Evolutionary conservation across 2,888 invertebrate genomes (phyloP).

Genomic region (Scaptomyza tumidula): DNA sequence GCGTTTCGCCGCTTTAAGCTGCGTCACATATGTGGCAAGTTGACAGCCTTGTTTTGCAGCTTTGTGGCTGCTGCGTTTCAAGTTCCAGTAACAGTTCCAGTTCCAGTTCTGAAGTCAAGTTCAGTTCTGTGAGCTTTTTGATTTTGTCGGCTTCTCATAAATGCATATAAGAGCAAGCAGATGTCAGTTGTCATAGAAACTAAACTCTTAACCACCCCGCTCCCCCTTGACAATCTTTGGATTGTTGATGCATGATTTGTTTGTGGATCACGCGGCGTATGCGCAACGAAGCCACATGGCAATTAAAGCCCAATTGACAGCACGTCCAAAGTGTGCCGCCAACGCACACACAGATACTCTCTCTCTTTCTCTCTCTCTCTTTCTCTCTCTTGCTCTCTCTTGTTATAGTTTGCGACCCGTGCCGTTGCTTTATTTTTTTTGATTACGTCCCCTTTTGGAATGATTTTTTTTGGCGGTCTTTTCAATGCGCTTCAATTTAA

Average conservation of each 20-base stretch:
- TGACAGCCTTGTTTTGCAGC: slow-evolving; percentile 19
- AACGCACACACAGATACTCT: slow-evolving; percentile 46
- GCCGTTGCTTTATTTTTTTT: slow-evolving; percentile 44
- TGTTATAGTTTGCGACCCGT: slow-evolving; percentile 31
- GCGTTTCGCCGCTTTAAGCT: slow-evolving; percentile 4
- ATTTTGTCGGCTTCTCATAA: slow-evolving; percentile 50
- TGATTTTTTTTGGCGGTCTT: slow-evolving; percentile 51
- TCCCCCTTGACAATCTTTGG: background rate
- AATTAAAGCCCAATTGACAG: slow-evolving; percentile 70
- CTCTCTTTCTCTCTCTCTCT: slow-evolving; percentile 5
- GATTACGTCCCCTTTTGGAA: slow-evolving; percentile 42
- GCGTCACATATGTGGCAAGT: slow-evolving; percentile 36
- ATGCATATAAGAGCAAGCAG: slow-evolving; percentile 32
- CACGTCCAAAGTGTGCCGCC: slow-evolving; percentile 76
- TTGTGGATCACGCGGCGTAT: slow-evolving; percentile 55
- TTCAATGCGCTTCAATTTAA: slow-evolving; percentile 80
- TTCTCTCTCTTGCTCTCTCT: background rate
- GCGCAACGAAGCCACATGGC: slow-evolving; percentile 46
- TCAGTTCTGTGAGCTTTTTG: slow-evolving; percentile 7
- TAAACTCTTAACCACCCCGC: background rate
- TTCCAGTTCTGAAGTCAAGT: slow-evolving; percentile 13
- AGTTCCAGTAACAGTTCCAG: slow-evolving; percentile 11
- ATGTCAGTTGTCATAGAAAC: slow-evolving; percentile 49
- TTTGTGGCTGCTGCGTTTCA: background rate
- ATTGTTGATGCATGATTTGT: slow-evolving; percentile 21